Evolutionary conservation across 2,797 vertebrate species (phyloP).

Genomic region (Neosilurus mollespiculum): DNA sequence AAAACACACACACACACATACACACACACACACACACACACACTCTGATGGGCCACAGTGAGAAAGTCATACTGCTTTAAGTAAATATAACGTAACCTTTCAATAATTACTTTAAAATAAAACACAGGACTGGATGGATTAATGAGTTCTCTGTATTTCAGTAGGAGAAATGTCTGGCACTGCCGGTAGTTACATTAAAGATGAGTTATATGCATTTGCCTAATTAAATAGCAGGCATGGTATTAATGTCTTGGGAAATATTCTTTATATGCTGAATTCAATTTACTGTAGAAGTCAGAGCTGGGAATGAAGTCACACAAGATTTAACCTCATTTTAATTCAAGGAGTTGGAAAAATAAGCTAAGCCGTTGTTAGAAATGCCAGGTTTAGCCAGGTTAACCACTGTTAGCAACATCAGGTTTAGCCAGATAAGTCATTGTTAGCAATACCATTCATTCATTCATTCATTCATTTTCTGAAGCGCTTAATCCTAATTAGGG

Average conservation of each 20-base stretch:
- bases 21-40: constrained; percentile 35
- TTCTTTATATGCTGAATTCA: not conserved
- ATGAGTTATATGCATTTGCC: not conserved
- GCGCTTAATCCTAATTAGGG: too few relatives aligned
- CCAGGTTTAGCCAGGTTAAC: too few relatives aligned
- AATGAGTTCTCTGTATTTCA: not conserved
- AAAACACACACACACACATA: constrained; percentile 31
- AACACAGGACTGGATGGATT: not conserved
- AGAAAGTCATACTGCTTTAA: not conserved
- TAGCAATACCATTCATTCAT: too few relatives aligned
- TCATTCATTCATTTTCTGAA: too few relatives aligned
- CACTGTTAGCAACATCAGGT: too few relatives aligned
- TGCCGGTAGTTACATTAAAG: not conserved
- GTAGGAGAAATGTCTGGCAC: too few relatives aligned
- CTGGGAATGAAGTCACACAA: too few relatives aligned
- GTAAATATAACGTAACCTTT: not conserved
- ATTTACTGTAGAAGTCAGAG: too few relatives aligned
- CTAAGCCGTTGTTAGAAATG: too few relatives aligned
- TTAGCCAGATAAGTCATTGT: too few relatives aligned
- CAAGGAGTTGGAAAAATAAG: too few relatives aligned
- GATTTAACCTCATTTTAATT: too few relatives aligned
- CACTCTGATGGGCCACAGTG: not conserved
- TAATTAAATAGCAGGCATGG: not conserved
- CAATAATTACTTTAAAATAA: not conserved
- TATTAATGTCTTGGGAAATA: not conserved